Percentiles rank a stretch among this genome's conserved stretches.
phyloP scores from a whole-genome alignment of 2,797 vertebrate species.

The Sparidentex hasta region DNA sequence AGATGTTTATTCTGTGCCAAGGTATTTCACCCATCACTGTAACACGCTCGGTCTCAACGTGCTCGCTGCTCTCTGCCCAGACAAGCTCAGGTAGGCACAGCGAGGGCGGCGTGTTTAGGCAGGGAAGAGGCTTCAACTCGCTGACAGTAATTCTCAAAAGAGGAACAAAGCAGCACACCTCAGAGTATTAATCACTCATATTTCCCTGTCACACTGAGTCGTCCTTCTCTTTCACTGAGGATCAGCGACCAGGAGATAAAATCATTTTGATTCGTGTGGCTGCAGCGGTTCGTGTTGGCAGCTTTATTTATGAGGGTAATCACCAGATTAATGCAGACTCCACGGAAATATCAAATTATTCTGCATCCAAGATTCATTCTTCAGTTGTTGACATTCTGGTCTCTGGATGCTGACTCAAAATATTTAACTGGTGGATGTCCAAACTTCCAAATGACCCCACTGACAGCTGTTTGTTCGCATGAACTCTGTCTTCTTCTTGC shows the following conservation, averaged over 20 bases:
- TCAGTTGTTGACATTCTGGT: slow-evolving; percentile 16
- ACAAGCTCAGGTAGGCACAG: slow-evolving; percentile 65
- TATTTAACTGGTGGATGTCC: neutral
- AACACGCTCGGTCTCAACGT: slow-evolving; percentile 20
- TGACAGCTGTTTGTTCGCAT: no score
- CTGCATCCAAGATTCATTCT: slow-evolving; percentile 24
- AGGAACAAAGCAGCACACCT: slow-evolving; percentile 62
- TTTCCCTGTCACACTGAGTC: slow-evolving; percentile 51
- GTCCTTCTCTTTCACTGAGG: slow-evolving; percentile 52
- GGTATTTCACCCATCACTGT: slow-evolving; percentile 57
- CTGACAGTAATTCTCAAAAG: slow-evolving; percentile 60
- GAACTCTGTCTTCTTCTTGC: no score
- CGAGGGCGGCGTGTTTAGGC: slow-evolving; percentile 66
- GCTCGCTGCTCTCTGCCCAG: slow-evolving; percentile 57
- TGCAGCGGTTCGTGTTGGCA: slow-evolving; percentile 31
- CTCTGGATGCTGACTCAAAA: slow-evolving; percentile 22
- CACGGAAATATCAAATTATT: slow-evolving; percentile 32
- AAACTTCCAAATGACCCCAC: no score
- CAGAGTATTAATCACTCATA: slow-evolving; percentile 61
- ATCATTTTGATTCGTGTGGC: slow-evolving; percentile 30
- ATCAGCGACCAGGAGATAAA: slow-evolving; percentile 43
- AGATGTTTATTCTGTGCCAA: slow-evolving; percentile 66
- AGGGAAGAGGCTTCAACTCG: slow-evolving; percentile 48
- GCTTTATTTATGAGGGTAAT: slow-evolving; percentile 31
- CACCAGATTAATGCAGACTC: slow-evolving; percentile 44